phyloP scores from a whole-genome alignment of 2,888 invertebrate species.

The Drosophila paramelanica region DNA sequence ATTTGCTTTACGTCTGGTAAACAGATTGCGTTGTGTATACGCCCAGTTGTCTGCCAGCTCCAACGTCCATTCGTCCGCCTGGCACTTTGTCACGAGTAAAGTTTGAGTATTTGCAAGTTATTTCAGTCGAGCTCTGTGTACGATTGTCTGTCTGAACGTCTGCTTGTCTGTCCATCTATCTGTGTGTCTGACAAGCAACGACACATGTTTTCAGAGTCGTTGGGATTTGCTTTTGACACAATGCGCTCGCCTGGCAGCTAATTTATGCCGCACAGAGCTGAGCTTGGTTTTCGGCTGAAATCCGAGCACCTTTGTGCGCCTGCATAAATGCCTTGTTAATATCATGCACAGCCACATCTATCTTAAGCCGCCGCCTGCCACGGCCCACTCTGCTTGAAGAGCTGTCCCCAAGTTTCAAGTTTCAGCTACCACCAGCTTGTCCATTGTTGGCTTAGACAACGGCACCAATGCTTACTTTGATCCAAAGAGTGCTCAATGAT shows the following conservation, averaged over 20 bases:
- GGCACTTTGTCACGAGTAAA: conserved; percentile 58
- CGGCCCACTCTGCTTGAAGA: neutral
- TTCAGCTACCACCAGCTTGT: conserved; percentile 15
- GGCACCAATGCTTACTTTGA: conserved; percentile 30
- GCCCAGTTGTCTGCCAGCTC: conserved; percentile 41
- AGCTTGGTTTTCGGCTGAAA: conserved; percentile 25
- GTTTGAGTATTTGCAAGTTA: conserved; percentile 67
- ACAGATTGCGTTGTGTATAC: conserved; percentile 59
- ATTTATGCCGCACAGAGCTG: conserved; percentile 61
- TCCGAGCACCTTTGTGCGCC: conserved; percentile 49
- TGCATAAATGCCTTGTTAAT: conserved; percentile 72
- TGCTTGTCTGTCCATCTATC: neutral
- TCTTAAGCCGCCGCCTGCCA: neutral
- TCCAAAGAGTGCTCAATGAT: neutral
- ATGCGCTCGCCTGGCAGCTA: conserved; percentile 56
- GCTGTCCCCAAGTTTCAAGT: conserved; percentile 19
- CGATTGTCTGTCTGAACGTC: conserved; percentile 25
- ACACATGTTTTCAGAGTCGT: conserved; percentile 62
- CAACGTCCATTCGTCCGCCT: conserved; percentile 29
- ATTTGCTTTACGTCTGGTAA: conserved; percentile 49
- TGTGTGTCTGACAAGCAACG: conserved; percentile 53
- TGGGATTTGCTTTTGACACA: conserved; percentile 57
- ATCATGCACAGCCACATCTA: conserved; percentile 27
- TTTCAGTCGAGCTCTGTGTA: conserved; percentile 47
- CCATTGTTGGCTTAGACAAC: conserved; percentile 60